phyloP scores from a whole-genome alignment of 1,140 invertebrate genomes.

The Lasaia peninsularis region DNA sequence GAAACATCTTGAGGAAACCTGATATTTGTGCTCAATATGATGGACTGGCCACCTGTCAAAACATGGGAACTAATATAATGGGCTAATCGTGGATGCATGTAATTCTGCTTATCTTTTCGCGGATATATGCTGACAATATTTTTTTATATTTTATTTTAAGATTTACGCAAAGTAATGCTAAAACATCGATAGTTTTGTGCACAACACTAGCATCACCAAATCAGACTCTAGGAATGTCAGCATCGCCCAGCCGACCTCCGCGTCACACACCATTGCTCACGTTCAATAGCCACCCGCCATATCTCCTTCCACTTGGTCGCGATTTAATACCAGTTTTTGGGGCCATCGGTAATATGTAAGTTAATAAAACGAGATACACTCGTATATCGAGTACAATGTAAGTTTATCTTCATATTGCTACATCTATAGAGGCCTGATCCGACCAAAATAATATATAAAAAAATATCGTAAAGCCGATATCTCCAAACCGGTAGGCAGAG shows the following conservation, averaged over 20 bases:
- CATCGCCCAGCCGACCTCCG: slow-evolving; percentile 19
- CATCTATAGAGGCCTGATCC: too few species aligned
- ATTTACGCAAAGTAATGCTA: background rate
- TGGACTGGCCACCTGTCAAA: too few species aligned
- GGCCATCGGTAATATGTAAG: background rate
- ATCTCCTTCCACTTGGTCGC: slow-evolving; percentile 18
- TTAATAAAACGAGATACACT: background rate
- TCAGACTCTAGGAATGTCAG: slow-evolving; percentile 13
- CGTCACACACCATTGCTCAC: slow-evolving; percentile 25
- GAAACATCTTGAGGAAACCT: too few species aligned
- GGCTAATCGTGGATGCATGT: too few species aligned
- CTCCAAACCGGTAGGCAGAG: too few species aligned
- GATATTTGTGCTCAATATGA: too few species aligned
- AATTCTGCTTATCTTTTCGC: too few species aligned
- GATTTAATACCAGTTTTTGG: slow-evolving; percentile 5
- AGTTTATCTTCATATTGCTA: background rate
- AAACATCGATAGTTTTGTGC: background rate
- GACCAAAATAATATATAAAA: too few species aligned
- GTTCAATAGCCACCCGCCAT: slow-evolving; percentile 22
- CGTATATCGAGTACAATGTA: background rate
- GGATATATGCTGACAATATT: too few species aligned
- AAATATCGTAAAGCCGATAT: too few species aligned
- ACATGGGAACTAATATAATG: too few species aligned
- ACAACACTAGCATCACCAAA: background rate
- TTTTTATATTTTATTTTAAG: too few species aligned